Percentiles rank a stretch among this genome's conserved stretches.
These are phyloP conservation scores for Spialia ferax DNA, from an alignment of 2,888 invertebrate genomes.

Conservation along the genomic window DNA sequence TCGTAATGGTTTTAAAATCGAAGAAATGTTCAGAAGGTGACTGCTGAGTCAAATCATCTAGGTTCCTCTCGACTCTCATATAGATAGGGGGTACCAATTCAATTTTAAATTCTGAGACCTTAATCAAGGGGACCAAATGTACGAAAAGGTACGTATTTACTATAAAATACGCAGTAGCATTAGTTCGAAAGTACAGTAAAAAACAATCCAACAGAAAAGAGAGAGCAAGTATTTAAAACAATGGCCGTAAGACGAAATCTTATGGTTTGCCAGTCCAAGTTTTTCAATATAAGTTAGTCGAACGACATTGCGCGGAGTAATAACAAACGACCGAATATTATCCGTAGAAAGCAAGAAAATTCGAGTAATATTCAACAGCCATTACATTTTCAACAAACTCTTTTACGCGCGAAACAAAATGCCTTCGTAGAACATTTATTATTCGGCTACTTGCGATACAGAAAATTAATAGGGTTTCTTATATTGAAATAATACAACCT, in stretches of 20 bases:
- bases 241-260: slow-evolving; percentile 31
- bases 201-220: slow-evolving; percentile 26
- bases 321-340: slow-evolving; percentile 35
- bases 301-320: slow-evolving; percentile 36
- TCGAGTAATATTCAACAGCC: slow-evolving; percentile 36
- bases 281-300: slow-evolving; percentile 40
- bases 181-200: slow-evolving; percentile 1
- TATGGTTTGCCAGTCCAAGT: slow-evolving; percentile 36
- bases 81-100: no score
- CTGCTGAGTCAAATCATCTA: no score
- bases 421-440: slow-evolving; percentile 20
- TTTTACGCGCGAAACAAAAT: slow-evolving; percentile 20
- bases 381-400: slow-evolving; percentile 32
- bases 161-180: neutral
- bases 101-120: no score
- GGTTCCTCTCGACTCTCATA: no score
- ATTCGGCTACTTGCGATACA: neutral
- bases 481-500: neutral
- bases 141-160: no score
- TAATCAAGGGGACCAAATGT: no score
- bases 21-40: no score
- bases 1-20: no score
- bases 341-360: slow-evolving; percentile 33
- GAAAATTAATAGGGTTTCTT: slow-evolving; percentile 2
- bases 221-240: slow-evolving; percentile 35